These are phyloP conservation scores for Halcyon chelicuti DNA, from an alignment of 2,797 vertebrate species.

Conservation along the genomic window DNA sequence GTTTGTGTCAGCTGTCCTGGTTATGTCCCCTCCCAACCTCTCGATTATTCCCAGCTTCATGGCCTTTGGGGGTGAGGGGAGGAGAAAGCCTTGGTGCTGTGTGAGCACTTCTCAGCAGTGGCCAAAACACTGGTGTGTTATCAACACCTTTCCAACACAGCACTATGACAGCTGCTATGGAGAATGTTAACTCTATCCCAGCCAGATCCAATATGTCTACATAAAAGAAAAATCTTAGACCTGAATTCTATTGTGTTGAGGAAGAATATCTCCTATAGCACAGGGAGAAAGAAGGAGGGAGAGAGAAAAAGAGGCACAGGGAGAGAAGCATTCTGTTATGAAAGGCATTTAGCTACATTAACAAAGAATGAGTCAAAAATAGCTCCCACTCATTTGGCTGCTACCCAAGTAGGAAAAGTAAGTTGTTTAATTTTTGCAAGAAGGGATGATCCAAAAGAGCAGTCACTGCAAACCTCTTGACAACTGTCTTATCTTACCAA, in stretches of 20 bases:
- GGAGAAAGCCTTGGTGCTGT: neutral
- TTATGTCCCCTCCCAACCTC: neutral
- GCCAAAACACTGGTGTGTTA: neutral
- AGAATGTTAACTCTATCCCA: neutral
- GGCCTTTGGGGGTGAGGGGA: neutral
- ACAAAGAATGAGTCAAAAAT: neutral
- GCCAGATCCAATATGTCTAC: neutral
- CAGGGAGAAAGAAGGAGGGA: neutral
- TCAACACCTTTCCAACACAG: neutral
- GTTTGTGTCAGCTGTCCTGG: neutral
- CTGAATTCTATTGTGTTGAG: neutral
- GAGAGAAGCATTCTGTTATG: neutral
- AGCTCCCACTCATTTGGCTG: neutral
- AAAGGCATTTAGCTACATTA: neutral
- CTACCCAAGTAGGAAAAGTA: neutral
- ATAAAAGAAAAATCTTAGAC: neutral
- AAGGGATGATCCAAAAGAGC: neutral
- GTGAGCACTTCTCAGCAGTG: accelerated
- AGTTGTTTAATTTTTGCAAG: neutral
- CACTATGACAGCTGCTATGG: neutral
- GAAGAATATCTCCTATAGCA: neutral
- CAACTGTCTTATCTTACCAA: neutral
- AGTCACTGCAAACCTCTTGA: neutral
- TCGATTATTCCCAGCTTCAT: neutral
- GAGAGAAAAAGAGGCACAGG: neutral